Evolutionary conservation across 1,140 invertebrate species (phyloP), one percentile per base, ranked within the genome.

Genomic region (Drosophila repletoides): DNA sequence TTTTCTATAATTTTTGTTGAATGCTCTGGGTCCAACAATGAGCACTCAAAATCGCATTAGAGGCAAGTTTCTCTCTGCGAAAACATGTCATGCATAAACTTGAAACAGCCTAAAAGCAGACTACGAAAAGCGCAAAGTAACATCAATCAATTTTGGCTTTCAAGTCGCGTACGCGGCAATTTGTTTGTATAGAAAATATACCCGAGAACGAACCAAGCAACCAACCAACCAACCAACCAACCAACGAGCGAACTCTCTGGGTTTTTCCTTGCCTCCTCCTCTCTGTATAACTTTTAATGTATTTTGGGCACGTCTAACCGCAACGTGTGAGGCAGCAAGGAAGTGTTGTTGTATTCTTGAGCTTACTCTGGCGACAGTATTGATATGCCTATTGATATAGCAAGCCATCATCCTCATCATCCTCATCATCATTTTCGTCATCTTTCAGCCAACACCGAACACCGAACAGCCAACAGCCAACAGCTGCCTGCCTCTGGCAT

Each of bases 121-220:
- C 72, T 63, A 63, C 45, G 22, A 46, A 26, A 28, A 48, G 53
- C 59, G 64, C 63, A 86, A 83, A 77, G 79, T 66, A 75, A 86
- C 80, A 86, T 86, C 80, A 76, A 86, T 86, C 80, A 86, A 80
- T 86, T 86, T 86, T 86, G 43, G 80, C 68, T 86, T 86, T 86
- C 80, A 80, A 76, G 80, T 86, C 80, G 80, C 80, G 80, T 86
- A 86, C 80, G 72, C 75, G 56, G 80, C 80, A 86, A 86, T 86
- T 86, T 86, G 80, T 86, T 86, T 86, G 80, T 86, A 80, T 86
- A 86, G 75, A 84, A 87, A 86, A 86, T 75, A 52, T 31, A 24
- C 33, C 48, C 59, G 65, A 74, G 80, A 70, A n/a, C n/a, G n/a
- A n/a, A n/a, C n/a, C n/a, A n/a, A n/a, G n/a, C n/a, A n/a, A n/a